These are phyloP conservation scores for Plutella xylostella DNA, from an alignment of 2,888 invertebrate genomes.

Conservation along the genomic window DNA sequence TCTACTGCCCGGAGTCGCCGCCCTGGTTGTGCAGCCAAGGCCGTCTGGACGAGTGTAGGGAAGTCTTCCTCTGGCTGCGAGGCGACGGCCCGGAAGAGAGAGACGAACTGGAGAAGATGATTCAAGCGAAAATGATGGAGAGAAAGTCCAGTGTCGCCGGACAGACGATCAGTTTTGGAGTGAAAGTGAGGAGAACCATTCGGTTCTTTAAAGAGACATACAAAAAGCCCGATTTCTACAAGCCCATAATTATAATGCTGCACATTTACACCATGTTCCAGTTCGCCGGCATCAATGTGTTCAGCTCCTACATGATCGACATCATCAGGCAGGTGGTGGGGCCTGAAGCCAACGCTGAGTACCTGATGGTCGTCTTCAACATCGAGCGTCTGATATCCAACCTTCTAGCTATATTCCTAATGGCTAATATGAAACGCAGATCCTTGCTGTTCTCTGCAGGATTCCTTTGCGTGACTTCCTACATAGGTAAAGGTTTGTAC, in stretches of 20 bases:
- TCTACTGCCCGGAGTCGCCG: conserved; percentile 74
- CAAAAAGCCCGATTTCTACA: conserved; percentile 66
- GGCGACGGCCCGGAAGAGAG: conserved; percentile 48
- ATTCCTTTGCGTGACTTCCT: conserved; percentile 66
- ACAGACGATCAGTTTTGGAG: conserved; percentile 26
- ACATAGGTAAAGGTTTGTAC: conserved; percentile 64
- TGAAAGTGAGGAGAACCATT: conserved; percentile 28
- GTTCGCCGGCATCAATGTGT: conserved; percentile 77
- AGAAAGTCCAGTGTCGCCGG: conserved; percentile 40
- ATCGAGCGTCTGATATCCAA: conserved; percentile 72
- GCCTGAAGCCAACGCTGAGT: conserved; percentile 59
- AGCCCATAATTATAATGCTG: conserved; percentile 71
- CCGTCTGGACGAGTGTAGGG: conserved; percentile 63
- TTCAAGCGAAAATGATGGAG: conserved; percentile 43
- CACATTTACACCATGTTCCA: conserved; percentile 75
- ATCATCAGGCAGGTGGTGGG: conserved; percentile 72
- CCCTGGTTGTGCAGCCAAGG: conserved; percentile 74
- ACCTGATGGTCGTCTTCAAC: conserved; percentile 75
- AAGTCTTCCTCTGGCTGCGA: conserved; percentile 69
- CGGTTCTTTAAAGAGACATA: conserved; percentile 35
- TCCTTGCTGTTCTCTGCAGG: conserved; percentile 71
- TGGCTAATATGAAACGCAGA: conserved; percentile 71
- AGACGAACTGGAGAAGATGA: conserved; percentile 58
- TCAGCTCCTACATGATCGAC: conserved; percentile 76
- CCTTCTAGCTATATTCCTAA: conserved; percentile 68